These are phyloP conservation scores for Stenodema calcarata DNA, from an alignment of 2,888 invertebrate genomes.

Conservation along the genomic window DNA sequence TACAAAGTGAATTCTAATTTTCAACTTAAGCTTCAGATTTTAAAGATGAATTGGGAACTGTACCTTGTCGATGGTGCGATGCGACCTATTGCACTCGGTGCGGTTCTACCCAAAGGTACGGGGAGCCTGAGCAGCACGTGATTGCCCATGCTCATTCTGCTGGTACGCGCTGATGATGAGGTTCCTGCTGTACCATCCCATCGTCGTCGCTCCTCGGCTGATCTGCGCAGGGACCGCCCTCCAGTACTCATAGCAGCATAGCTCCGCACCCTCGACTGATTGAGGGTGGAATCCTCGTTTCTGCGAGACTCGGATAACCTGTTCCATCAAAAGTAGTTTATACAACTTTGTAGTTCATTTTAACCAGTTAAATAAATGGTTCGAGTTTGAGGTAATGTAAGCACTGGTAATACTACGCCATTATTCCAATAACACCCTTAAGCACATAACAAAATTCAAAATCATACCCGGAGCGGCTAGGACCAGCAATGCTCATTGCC, in stretches of 20 bases:
- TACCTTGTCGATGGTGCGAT: background rate
- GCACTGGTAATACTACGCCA: no score
- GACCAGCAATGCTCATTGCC: background rate
- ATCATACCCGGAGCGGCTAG: background rate
- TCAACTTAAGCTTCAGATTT: no score
- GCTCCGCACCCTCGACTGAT: background rate
- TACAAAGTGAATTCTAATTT: no score
- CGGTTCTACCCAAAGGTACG: background rate
- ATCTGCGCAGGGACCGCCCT: background rate
- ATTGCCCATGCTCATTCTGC: background rate
- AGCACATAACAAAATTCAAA: no score
- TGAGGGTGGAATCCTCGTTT: background rate
- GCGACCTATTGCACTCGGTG: background rate
- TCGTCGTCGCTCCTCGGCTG: background rate
- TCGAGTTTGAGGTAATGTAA: no score
- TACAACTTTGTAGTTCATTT: no score
- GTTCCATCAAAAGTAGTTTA: background rate
- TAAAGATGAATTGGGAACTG: background rate
- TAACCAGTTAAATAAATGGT: no score
- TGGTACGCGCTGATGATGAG: background rate
- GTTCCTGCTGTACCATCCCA: background rate
- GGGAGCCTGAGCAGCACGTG: background rate
- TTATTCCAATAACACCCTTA: no score
- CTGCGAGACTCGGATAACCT: background rate
- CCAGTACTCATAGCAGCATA: constrained; percentile 22